Evolutionary conservation across 2,113 vertebrate species (phyloP), one percentile per base, ranked within the genome.

Genomic region (Perccottus glenii): DNA sequence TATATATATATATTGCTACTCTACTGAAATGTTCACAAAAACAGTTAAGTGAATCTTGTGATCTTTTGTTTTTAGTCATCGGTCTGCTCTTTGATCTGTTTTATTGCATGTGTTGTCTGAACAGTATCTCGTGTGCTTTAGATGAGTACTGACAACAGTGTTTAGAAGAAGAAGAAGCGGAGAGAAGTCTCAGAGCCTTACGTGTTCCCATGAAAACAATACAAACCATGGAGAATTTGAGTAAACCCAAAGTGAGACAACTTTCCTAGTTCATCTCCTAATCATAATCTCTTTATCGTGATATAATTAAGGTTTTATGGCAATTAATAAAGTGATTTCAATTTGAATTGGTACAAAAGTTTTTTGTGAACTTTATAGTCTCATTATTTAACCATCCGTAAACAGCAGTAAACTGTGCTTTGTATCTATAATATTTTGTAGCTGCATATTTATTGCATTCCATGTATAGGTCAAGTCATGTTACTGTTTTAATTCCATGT

Each of bases 91-190:
- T 82, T 78, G 65, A 76, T 82, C 66, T 45, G 27, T 47, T 72
- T 71, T 68, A 53, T 77, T 78, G 14, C 33, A 56, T 58, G 48
- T 60, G 16, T 74, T 56, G 60, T 70, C 51, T 62, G 65, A 81
- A 72, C 76, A 32, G 60, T 50, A 69, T 83, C 56, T 83, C 64
- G 58, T 75, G 57, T 81, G 63, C 40, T 85, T 50, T 61, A 77
- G 67, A 74, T 83, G 65, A 40, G 55, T 59, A 62, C 79, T 81
- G 74, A 79, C 68, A 77, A 43, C 43, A 59, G 48, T 70, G 11
- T 68, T 71, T 58, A 69, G 61, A 68, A 58, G 27, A 75, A 75
- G 50, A 32, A 64, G 70, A 87, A 11, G 69, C 77, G 60, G 27
- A 43, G 57, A 51, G 9, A 15, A 60, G 14, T 60, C 61, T 66